phyloP scores from a whole-genome alignment of 2,113 vertebrate genomes.

The Chaetops frenatus region DNA sequence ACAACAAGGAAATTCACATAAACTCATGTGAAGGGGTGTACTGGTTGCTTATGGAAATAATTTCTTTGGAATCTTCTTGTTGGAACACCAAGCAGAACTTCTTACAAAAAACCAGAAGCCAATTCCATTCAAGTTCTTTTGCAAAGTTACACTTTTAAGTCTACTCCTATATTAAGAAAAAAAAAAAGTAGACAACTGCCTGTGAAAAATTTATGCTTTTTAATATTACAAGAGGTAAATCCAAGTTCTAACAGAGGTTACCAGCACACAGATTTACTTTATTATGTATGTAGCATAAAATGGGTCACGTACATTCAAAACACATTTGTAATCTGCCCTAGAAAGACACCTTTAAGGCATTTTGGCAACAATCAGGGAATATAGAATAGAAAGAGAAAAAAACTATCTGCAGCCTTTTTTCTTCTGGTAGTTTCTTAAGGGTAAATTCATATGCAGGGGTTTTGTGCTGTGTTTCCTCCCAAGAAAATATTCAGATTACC shows the following conservation, averaged over 20 bases:
- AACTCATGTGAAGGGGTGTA: neutral
- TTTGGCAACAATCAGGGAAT: neutral
- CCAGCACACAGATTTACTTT: neutral
- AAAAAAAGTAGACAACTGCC: neutral
- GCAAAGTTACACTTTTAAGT: neutral
- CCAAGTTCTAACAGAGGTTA: neutral
- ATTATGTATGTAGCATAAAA: neutral
- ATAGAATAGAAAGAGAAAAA: neutral
- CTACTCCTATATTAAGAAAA: neutral
- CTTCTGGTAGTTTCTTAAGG: neutral
- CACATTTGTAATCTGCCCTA: neutral
- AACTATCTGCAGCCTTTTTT: neutral
- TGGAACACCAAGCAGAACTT: neutral
- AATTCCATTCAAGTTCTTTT: neutral
- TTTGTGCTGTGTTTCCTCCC: neutral
- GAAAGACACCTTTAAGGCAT: neutral
- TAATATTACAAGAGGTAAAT: neutral
- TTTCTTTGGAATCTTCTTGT: neutral
- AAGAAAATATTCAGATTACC: slow-evolving; percentile 69
- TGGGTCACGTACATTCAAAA: neutral
- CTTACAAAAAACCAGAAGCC: neutral
- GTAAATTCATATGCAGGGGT: neutral
- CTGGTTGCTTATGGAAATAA: neutral
- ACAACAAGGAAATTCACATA: neutral
- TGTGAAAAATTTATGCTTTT: neutral